Evolutionary conservation across 2,113 vertebrate genomes (phyloP).

Genomic region (Turnix velox): DNA sequence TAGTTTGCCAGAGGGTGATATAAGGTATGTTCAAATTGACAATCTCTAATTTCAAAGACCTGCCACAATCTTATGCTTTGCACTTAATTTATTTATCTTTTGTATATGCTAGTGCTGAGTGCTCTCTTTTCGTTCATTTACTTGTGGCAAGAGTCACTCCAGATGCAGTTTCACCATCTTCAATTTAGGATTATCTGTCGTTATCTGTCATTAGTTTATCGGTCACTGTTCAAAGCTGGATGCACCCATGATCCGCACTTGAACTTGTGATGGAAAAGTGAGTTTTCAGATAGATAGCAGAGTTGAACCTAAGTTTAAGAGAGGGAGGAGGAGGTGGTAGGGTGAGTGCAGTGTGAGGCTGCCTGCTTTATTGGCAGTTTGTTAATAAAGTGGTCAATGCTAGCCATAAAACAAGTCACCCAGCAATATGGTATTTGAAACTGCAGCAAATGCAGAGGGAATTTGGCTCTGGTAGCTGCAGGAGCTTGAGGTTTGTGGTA

Average conservation of each 20-base stretch:
- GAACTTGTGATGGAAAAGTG: not conserved
- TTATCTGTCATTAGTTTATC: not conserved
- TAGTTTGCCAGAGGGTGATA: not conserved
- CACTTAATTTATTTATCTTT: slow-evolving; percentile 17
- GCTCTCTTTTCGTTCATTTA: not conserved
- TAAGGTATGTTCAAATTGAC: not conserved
- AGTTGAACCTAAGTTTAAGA: not conserved
- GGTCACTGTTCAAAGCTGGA: not conserved
- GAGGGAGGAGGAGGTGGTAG: not conserved
- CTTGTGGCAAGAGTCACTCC: not conserved
- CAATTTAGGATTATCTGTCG: not conserved
- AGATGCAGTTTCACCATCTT: not conserved
- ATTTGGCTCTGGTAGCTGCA: not conserved
- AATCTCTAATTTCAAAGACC: not conserved
- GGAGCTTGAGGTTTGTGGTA: not conserved
- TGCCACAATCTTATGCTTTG: not conserved
- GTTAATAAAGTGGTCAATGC: not conserved
- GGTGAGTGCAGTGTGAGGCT: not conserved
- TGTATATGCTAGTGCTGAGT: not conserved
- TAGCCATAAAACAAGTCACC: not conserved
- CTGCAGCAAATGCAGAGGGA: not conserved
- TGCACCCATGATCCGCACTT: not conserved
- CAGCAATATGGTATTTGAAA: not conserved
- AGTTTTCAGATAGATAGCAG: not conserved
- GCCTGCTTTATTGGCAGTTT: not conserved